Base-by-base conservation (phyloP, 2,797 vertebrate species). In the Craterocephalus amniculus region DNA sequence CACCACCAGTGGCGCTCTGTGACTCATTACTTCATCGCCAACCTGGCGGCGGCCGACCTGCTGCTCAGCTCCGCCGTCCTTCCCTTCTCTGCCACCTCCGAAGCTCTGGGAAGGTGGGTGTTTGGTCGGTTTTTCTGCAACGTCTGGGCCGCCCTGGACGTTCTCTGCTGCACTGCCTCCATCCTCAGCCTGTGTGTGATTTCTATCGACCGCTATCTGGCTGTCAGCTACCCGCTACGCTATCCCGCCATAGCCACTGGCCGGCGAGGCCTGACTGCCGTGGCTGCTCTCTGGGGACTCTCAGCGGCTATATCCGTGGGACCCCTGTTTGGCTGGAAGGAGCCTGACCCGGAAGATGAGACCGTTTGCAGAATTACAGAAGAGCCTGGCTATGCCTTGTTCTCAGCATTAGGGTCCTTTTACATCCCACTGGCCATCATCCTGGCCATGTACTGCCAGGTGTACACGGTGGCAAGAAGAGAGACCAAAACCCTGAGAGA, bases 161-260 rank as follows among this genome's bases (percentile, higher is more conserved):
- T 95, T 14, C 92, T 95, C 27, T 95, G 94, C 81, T 95, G 94
- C 92, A 95, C 95, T 0, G 94, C 94, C 32, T 95, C 95, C 61
- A 95, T 95, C 83, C 93, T 95, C 57, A 95, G 92, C 72, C 86
- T 95, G 61, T 94, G 93, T 0, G 91, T 93, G 59, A 95, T 95
- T 86, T 95, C 94, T 0, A 87, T 95, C 6, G 95, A 95, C 84
- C 93, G 95, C 52, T 95, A 86, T 68, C 79, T 95, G 58, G 93
- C 93, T 0, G 93, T 95, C 45, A 95, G 92, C 86, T 94, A 93
- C 85, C 95, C 94, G 0, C 81, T 95, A 64, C 89, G 75, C 13
- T 95, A 95, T 83, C 89, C 91, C 0, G 81, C 88, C 11, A 75
- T 94, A 0, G 93, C 92, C 1, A 95, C 94, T 0, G 87, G 84